A percentile compares a stretch with the other conserved stretches of the same genome.
phyloP scores from a whole-genome alignment of 1,140 invertebrate genomes.

The Zophobas morio region DNA sequence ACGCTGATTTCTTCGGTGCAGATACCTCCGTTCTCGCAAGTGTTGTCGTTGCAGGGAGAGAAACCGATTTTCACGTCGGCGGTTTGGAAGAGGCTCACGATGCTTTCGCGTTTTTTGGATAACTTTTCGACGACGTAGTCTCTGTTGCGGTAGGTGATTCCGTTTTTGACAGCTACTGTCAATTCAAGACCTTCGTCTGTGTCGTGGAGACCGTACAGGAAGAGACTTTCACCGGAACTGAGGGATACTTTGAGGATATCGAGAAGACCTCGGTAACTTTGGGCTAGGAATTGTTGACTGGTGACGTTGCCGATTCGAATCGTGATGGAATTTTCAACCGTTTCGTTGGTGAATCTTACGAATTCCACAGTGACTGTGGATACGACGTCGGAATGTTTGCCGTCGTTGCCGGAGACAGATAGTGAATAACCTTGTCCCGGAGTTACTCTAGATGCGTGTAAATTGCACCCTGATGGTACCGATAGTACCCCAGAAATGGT shows the following conservation, averaged over 20 bases:
- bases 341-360: constrained; percentile 83
- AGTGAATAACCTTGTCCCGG: constrained; percentile 81
- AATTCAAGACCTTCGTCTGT: constrained; percentile 75
- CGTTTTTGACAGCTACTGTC: constrained; percentile 75
- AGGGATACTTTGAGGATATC: constrained; percentile 78
- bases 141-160: constrained; percentile 73
- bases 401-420: constrained; percentile 90
- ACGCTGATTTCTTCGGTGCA: constrained; percentile 83
- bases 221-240: constrained; percentile 75
- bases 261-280: constrained; percentile 81
- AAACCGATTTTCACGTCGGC: constrained; percentile 76
- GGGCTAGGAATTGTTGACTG: constrained; percentile 80
- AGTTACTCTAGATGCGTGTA: constrained; percentile 80
- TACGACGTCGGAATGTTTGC: constrained; percentile 85
- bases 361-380: constrained; percentile 90
- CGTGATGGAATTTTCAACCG: constrained; percentile 87
- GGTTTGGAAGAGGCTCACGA: constrained; percentile 76
- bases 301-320: constrained; percentile 82
- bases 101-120: constrained; percentile 74
- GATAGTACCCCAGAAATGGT: constrained; percentile 75
- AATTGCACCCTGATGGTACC: constrained; percentile 84
- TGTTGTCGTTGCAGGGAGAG: constrained; percentile 78
- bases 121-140: constrained; percentile 76
- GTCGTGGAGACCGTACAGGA: constrained; percentile 83
- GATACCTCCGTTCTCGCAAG: constrained; percentile 82